Percentiles rank a stretch among this genome's conserved stretches.
Conservation (phyloP, 2,888 invertebrate species). For the Eupeodes latifasciatus region DNA sequence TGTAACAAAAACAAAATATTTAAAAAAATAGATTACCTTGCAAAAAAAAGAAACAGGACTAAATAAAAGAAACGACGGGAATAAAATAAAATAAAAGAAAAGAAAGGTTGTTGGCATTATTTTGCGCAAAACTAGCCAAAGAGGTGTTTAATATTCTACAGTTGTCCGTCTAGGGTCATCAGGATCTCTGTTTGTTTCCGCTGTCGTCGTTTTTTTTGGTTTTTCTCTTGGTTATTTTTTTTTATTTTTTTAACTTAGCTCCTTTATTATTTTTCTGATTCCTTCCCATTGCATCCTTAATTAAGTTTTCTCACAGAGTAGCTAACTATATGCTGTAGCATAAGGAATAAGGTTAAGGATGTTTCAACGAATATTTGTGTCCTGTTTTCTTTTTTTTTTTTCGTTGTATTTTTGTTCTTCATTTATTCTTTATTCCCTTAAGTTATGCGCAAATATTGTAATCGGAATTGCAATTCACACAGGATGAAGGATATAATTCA, state of each 20-base stretch:
- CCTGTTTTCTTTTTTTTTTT: constrained; percentile 16
- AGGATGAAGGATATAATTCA: constrained; percentile 53
- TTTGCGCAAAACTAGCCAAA: constrained; percentile 66
- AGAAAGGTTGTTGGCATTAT: constrained; percentile 64
- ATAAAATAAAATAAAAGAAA: not conserved
- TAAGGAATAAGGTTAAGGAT: constrained; percentile 12
- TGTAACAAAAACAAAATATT: constrained; percentile 45
- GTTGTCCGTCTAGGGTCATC: constrained; percentile 75
- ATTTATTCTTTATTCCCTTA: constrained; percentile 1
- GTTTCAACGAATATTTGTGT: constrained; percentile 42
- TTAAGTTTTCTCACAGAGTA: constrained; percentile 60
- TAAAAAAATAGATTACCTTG: not conserved
- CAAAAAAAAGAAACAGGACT: not conserved
- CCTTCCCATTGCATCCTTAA: constrained; percentile 68
- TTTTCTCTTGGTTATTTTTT: not conserved
- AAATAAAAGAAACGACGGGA: not conserved
- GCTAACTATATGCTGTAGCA: not conserved
- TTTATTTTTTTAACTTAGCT: constrained; percentile 16
- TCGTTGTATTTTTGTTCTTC: not conserved
- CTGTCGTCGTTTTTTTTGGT: not conserved
- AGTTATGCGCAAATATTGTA: constrained; percentile 69
- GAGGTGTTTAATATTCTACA: constrained; percentile 71
- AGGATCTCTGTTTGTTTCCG: constrained; percentile 42
- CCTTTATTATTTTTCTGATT: constrained; percentile 58
- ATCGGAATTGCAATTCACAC: constrained; percentile 61